phyloP scores from a whole-genome alignment of 2,888 invertebrate species.

The Dimorphilus gyrociliatus region DNA sequence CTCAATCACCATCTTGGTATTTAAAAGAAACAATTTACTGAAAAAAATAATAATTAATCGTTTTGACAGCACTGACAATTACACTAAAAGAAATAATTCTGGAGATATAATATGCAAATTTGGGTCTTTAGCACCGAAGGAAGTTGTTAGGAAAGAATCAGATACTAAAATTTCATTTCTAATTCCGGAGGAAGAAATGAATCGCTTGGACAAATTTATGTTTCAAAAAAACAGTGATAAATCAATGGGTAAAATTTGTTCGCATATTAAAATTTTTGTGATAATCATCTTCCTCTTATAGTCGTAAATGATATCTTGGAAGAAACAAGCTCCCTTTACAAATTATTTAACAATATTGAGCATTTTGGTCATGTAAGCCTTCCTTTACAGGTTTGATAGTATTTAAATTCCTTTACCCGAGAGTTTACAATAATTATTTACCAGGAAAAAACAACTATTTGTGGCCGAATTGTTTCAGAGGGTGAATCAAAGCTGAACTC shows the following conservation, averaged over 20 bases:
- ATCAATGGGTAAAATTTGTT: slow-evolving; percentile 22
- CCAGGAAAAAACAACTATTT: slow-evolving; percentile 41
- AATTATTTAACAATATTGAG: slow-evolving; percentile 26
- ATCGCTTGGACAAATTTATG: slow-evolving; percentile 45
- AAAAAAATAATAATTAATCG: too few species aligned
- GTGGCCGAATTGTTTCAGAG: slow-evolving; percentile 61
- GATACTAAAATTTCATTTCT: too few species aligned
- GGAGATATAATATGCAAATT: too few species aligned
- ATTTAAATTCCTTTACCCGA: too few species aligned
- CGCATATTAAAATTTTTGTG: slow-evolving; percentile 1
- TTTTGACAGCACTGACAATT: too few species aligned
- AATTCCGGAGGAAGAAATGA: too few species aligned
- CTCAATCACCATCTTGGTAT: too few species aligned
- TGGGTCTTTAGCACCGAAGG: too few species aligned
- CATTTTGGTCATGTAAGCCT: slow-evolving; percentile 28
- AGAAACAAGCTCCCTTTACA: slow-evolving; percentile 35
- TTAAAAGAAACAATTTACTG: too few species aligned
- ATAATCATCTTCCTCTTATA: slow-evolving; percentile 10
- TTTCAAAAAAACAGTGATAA: slow-evolving; percentile 41
- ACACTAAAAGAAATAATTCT: too few species aligned
- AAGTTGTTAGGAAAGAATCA: too few species aligned
- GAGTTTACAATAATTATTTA: too few species aligned
- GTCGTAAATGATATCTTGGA: slow-evolving; percentile 38
- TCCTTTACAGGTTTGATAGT: slow-evolving; percentile 26
- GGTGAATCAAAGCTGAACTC: slow-evolving; percentile 54